Base-by-base conservation (phyloP, 2,113 vertebrate species). In the Thamnophis sirtalis region DNA sequence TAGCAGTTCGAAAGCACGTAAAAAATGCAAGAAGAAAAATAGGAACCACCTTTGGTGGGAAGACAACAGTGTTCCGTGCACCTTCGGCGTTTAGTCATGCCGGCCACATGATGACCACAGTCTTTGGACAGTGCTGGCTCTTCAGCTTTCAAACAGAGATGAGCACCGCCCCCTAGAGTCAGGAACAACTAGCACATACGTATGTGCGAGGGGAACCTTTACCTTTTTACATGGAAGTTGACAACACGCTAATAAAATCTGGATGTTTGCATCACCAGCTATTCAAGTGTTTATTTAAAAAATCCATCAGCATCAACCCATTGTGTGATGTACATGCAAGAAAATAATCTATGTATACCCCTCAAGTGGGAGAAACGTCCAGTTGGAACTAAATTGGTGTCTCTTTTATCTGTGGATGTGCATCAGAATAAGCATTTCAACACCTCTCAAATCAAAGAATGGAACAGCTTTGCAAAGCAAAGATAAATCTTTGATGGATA, bases 401-500 rank as follows among this genome's bases (percentile, higher is more conserved):
- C 3, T 94, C 73, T 3, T 50, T 91, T 1, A 33, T 86, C 86
- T 55, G 24, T 85, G 49, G 10, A 5, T 5, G 4, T 33, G 53
- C 88, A 38, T 0, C 1, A 11, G 73, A 89, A 94, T 15, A 3
- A 43, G 88, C 51, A 90, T 92, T 17, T 54, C 60, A 93, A 88
- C 91, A 33, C 0, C 15, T 86, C 91, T 49, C 89, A n/a, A 89
- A 50, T 90, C 94, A 55, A 51, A 91, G 50, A 9, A 68, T 89
- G 58, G 68, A 88, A 48, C 24, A 33, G 15, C 55, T 88, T 89
- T 95, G 94, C 93, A 50, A 50, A 93, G 94, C 19, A 91, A 93
- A 95, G 89, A 88, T 56, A 93, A 95, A 92, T 87, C 26, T 49
- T 48, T 88, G 91, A 95, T 92, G 84, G 94, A 86, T 90, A 91